phyloP scores from a whole-genome alignment of 2,113 vertebrate species.

The Brachirus orientalis region DNA sequence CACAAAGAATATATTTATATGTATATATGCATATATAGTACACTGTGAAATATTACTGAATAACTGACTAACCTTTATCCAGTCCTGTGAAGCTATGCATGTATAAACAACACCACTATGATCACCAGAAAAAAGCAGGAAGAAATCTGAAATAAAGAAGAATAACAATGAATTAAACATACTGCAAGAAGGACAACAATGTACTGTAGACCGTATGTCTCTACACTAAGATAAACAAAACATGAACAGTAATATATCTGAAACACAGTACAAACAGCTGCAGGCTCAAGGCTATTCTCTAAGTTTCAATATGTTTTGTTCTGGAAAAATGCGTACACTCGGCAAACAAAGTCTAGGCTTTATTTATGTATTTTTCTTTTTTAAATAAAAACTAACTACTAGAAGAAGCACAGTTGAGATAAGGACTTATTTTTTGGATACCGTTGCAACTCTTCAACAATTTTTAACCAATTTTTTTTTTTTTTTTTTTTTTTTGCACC shows the following conservation, averaged over 20 bases:
- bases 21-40: conserved; percentile 48
- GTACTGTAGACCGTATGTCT: conserved; percentile 76
- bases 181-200: conserved; percentile 76
- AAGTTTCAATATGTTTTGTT: conserved; percentile 75
- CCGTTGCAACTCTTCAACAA: conserved; percentile 55
- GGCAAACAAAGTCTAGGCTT: conserved; percentile 69
- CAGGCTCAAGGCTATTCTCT: conserved; percentile 76
- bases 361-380: conserved; percentile 28
- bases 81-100: conserved; percentile 64
- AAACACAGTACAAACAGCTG: conserved; percentile 78
- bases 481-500: conserved; percentile 39
- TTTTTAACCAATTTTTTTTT: conserved; percentile 29
- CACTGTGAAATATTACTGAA: conserved; percentile 65
- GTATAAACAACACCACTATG: conserved; percentile 72
- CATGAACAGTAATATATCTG: conserved; percentile 76
- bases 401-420: conserved; percentile 74
- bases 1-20: conserved; percentile 56
- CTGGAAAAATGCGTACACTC: conserved; percentile 74
- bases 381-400: conserved; percentile 60
- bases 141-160: conserved; percentile 67
- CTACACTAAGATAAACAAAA: conserved; percentile 79
- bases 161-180: conserved; percentile 72
- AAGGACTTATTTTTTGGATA: conserved; percentile 65
- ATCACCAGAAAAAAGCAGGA: conserved; percentile 66
- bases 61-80: conserved; percentile 68